Conservation (phyloP, 2,113 vertebrate genomes). For the Penelope pileata region DNA sequence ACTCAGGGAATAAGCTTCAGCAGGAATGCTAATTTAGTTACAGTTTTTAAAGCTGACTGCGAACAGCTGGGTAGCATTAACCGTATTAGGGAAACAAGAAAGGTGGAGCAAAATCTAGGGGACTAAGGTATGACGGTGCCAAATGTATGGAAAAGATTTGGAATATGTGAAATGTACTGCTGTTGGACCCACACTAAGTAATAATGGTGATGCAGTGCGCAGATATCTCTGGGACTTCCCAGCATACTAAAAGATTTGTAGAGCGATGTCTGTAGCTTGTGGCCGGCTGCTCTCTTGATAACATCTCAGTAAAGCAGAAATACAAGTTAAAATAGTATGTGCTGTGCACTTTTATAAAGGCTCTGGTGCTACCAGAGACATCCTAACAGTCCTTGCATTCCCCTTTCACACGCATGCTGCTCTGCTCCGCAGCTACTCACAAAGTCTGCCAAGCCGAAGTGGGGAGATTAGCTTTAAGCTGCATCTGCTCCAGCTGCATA, state of each 20-base stretch:
- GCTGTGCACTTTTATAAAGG: neutral
- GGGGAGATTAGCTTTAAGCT: constrained; percentile 15
- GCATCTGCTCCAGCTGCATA: neutral
- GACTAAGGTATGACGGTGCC: constrained; percentile 62
- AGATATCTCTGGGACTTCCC: constrained; percentile 32
- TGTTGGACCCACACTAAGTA: constrained; percentile 25
- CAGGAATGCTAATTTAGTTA: constrained; percentile 73
- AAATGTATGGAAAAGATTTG: constrained; percentile 76
- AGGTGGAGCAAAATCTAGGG: constrained; percentile 68
- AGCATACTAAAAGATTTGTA: neutral
- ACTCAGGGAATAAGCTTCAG: constrained; percentile 64
- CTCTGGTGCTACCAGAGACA: neutral
- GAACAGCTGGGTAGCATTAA: constrained; percentile 75
- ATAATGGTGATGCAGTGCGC: neutral
- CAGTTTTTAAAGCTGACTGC: constrained; percentile 68
- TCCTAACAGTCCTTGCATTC: neutral
- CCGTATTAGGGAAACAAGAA: constrained; percentile 61
- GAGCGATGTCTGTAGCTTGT: constrained; percentile 29
- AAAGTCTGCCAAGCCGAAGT: neutral
- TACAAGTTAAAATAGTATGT: neutral
- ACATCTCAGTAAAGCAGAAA: neutral
- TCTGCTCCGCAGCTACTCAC: neutral
- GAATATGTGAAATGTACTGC: constrained; percentile 32
- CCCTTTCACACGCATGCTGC: neutral
- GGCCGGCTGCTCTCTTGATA: neutral